Conservation (phyloP, 2,888 invertebrate species). For the Heliconius charithonia region DNA sequence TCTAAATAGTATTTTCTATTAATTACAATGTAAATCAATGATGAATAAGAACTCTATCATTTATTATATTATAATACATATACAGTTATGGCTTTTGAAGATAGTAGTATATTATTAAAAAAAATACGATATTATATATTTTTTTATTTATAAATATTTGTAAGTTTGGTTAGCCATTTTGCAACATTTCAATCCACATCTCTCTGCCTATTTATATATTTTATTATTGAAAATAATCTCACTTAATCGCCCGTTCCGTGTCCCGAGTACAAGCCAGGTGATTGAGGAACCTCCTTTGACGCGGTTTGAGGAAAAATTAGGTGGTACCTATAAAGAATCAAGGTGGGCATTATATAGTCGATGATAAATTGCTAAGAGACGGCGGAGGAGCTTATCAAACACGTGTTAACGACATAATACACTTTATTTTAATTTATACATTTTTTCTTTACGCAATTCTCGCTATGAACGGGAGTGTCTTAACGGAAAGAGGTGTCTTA, state of each 20-base stretch:
- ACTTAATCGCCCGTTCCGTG: slow-evolving; percentile 20
- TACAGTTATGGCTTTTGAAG: no score
- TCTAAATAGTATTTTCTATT: no score
- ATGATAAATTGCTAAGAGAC: slow-evolving; percentile 59
- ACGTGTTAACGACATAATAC: slow-evolving; percentile 21
- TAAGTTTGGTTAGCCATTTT: no score
- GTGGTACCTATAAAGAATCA: slow-evolving; percentile 70
- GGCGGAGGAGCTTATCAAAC: slow-evolving; percentile 41
- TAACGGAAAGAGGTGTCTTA: no score
- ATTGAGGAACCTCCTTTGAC: slow-evolving; percentile 79
- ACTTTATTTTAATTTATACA: background rate
- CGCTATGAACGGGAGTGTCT: background rate
- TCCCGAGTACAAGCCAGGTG: slow-evolving; percentile 58
- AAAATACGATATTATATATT: no score
- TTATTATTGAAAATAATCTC: no score
- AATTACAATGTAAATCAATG: background rate
- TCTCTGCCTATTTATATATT: no score
- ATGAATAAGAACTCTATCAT: background rate
- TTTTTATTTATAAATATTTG: no score
- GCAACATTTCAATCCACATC: no score
- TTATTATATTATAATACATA: no score
- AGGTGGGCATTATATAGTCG: slow-evolving; percentile 64
- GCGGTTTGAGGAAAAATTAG: slow-evolving; percentile 73
- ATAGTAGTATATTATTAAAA: no score
- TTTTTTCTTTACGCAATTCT: background rate